These are phyloP conservation scores for Aegypius monachus DNA, from an alignment of 2,113 vertebrate species.

Conservation along the genomic window DNA sequence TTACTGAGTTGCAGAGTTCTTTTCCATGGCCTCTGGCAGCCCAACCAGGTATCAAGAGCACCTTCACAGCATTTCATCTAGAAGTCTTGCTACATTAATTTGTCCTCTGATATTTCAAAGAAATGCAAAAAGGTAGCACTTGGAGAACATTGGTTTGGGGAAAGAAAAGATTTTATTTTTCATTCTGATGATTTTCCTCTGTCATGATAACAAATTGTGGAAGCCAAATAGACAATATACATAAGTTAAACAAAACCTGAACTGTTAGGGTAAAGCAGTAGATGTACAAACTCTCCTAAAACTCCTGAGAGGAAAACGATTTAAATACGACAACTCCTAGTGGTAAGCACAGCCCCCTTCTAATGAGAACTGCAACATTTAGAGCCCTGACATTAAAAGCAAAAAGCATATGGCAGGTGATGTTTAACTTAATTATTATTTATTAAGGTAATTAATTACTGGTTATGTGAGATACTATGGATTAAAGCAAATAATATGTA, in stretches of 20 bases:
- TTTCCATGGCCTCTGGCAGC: neutral
- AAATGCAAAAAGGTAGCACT: neutral
- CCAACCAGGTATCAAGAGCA: neutral
- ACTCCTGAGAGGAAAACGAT: neutral
- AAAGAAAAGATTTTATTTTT: neutral
- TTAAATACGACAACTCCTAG: neutral
- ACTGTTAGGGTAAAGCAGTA: neutral
- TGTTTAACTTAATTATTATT: neutral
- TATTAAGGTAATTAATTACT: neutral
- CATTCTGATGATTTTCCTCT: slow-evolving; percentile 6
- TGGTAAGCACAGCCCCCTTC: neutral
- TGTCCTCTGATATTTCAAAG: slow-evolving; percentile 18
- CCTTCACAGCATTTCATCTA: neutral
- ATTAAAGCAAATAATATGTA: neutral
- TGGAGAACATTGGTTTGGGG: neutral
- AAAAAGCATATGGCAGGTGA: neutral
- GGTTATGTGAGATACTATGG: neutral
- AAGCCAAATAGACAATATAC: neutral
- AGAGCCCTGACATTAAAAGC: neutral
- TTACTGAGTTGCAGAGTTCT: neutral
- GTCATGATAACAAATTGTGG: neutral
- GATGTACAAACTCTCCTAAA: neutral
- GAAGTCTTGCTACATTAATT: neutral
- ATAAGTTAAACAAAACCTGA: neutral
- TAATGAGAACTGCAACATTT: neutral